Base-by-base conservation (phyloP, 2,113 vertebrate genomes). In the Panurus biarmicus region DNA sequence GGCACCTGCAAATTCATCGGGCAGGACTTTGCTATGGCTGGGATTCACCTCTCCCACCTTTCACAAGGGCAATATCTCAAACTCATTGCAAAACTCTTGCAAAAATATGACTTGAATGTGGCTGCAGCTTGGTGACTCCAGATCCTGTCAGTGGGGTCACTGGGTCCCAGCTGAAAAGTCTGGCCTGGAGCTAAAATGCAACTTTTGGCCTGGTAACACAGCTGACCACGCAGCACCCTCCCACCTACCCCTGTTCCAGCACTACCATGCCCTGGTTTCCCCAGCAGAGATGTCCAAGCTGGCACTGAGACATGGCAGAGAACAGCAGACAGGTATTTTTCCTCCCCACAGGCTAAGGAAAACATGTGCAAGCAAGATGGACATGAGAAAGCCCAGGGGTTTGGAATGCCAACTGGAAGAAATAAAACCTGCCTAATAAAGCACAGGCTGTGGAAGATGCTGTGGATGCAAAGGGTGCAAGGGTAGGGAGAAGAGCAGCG, bases 81-180 rank as follows among this genome's bases (percentile, higher is more conserved):
- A 62, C 31, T 29, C 15, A 6, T 20, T 20, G 67, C 53, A 31
- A 40, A 51, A 58, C 7, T 18, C 66, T 18, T 2, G 44, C n/a
- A 25, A 61, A 72, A 42, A 14, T 0, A 11, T 1, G 2, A 36
- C 35, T 26, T 1, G 14, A 56, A 20, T 7, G n/a, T 10, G 24
- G 38, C 53, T 85, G 58, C 74, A 47, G 50, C 82, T 50, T 3
- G 17, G 29, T 35, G 60, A 54, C 44, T 11, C 42, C n/a, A 35
- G 36, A 14, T 10, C 23, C 1, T 8, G 15, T 0, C 7, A 61
- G 16, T 2, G n/a, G n/a, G 45, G 72, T 61, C 5, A 1, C 0
- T 22, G 21, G 29, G 29, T 57, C 22, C 31, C 21, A 12, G 31
- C 3, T 74, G 36, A 58, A 28, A 89, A 54, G 10, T 20, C 40